Evolutionary conservation across 2,797 vertebrate genomes (phyloP).

Genomic region (Acridotheres tristis): DNA sequence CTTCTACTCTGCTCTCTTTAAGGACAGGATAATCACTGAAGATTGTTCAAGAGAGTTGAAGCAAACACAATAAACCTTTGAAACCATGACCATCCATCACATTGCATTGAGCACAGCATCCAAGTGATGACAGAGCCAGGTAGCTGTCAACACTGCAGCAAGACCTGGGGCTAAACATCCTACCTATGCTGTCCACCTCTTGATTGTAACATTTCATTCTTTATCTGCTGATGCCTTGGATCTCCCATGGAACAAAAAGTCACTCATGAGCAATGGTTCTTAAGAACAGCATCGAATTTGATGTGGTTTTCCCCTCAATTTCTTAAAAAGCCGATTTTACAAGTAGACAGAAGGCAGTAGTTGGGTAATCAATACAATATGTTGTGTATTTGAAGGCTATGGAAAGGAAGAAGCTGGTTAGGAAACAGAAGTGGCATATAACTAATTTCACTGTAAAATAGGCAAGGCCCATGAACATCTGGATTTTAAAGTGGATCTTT

Average conservation of each 20-base stretch:
- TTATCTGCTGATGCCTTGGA: neutral
- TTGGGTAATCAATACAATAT: neutral
- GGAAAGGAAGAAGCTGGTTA: slow-evolving; percentile 1
- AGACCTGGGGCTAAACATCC: neutral
- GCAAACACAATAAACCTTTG: neutral
- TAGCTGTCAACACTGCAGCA: neutral
- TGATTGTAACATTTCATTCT: neutral
- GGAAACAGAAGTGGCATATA: slow-evolving; percentile 11
- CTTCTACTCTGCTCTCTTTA: neutral
- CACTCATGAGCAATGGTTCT: neutral
- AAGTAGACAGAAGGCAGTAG: neutral
- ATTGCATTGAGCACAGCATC: neutral
- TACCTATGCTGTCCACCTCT: neutral
- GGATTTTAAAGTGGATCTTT: slow-evolving; percentile 30
- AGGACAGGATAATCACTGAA: neutral
- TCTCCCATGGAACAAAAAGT: neutral
- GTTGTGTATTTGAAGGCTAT: neutral
- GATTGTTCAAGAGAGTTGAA: neutral
- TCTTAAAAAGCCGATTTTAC: neutral
- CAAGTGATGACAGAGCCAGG: neutral
- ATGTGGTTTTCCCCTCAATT: neutral
- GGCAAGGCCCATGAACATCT: neutral
- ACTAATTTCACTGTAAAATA: slow-evolving; percentile 6
- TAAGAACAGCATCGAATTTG: neutral
- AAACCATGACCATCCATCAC: neutral